Evolutionary conservation across 2,888 invertebrate species (phyloP), one percentile per base, ranked within the genome.

Genomic region (Ophraella communa): DNA sequence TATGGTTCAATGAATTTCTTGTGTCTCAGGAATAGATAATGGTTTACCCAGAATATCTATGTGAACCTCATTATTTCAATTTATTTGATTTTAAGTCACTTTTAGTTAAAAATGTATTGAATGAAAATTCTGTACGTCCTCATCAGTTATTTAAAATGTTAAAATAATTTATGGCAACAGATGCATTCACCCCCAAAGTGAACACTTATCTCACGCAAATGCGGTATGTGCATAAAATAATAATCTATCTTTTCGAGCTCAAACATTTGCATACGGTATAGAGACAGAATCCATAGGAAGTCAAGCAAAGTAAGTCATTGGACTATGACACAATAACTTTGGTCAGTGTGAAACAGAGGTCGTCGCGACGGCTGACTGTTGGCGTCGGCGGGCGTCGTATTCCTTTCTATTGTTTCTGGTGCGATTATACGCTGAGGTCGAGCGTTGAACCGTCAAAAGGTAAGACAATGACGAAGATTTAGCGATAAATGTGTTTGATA

Each of bases 311-410:
- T 64, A 64, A 64, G 59, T 64, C 59, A 64, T 64, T 64, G 64
- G 60, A 64, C 64, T 59, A 64, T 49, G 64, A 47, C 64, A 58
- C 55, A 64, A 64, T 60, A 64, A 60, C 60, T 64, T 64, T 35
- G 60, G 64, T 60, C 64, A 56, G 64, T 60, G 55, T 30, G 23
- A 49, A 64, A 64, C 52, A 42, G 44, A 51, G 55, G 64, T 56
- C 44, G 60, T 60, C 55, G 60, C 59, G 64, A 64, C 64, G 59
- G 39, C 51, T 35, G 55, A 21, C 49, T 47, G 58, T 39, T 52
- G 60, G 60, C 60, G 60, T 60, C 60, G 60, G 24, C 60, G 52
- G 53, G 60, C 42, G 60, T 24, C 56, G 42, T 42, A 44, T 27
- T 64, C 45, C 33, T 51, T 23, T 64, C 60, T 35, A 51, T 64